A percentile compares a stretch with the other conserved stretches of the same genome.
Conservation (phyloP, 1,140 invertebrate species). For the Acromyrmex charruanus region DNA sequence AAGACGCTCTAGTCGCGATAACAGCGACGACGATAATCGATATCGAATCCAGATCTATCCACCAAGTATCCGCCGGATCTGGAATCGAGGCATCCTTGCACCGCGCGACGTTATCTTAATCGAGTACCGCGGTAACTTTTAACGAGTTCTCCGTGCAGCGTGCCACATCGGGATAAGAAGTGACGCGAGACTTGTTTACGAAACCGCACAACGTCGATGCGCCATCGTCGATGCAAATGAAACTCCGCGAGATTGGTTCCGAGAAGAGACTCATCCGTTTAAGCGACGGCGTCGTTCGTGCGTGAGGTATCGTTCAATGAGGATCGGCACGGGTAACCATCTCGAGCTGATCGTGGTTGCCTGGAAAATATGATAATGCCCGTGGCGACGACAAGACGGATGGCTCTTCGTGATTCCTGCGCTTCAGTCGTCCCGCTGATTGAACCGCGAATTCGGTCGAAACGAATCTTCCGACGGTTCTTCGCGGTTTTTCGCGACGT, state of each 20-base stretch:
- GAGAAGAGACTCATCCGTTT: conserved; percentile 78
- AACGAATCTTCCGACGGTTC: conserved; percentile 71
- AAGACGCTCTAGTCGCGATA: conserved; percentile 5
- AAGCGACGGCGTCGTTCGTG: conserved; percentile 66
- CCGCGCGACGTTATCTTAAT: conserved; percentile 57
- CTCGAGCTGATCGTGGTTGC: conserved; percentile 49
- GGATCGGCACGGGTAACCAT: neutral
- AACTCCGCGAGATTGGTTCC: conserved; percentile 80
- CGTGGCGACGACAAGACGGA: conserved; percentile 77
- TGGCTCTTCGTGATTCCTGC: conserved; percentile 69
- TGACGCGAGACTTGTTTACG: conserved; percentile 73
- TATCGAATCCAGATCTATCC: conserved; percentile 35
- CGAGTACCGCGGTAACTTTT: conserved; percentile 63
- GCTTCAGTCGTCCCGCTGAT: conserved; percentile 73
- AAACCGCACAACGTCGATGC: conserved; percentile 67
- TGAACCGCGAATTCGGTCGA: conserved; percentile 52
- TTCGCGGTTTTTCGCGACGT: conserved; percentile 57
- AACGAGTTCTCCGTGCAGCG: conserved; percentile 67
- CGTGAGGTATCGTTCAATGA: conserved; percentile 64
- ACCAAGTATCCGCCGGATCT: neutral
- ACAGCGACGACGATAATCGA: conserved; percentile 39
- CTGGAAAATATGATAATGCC: conserved; percentile 78
- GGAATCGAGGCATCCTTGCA: neutral
- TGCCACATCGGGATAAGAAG: conserved; percentile 64
- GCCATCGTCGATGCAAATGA: conserved; percentile 78